These are phyloP conservation scores for Takifugu rubripes DNA, from an alignment of 2,797 vertebrate species.

Conservation along the genomic window DNA sequence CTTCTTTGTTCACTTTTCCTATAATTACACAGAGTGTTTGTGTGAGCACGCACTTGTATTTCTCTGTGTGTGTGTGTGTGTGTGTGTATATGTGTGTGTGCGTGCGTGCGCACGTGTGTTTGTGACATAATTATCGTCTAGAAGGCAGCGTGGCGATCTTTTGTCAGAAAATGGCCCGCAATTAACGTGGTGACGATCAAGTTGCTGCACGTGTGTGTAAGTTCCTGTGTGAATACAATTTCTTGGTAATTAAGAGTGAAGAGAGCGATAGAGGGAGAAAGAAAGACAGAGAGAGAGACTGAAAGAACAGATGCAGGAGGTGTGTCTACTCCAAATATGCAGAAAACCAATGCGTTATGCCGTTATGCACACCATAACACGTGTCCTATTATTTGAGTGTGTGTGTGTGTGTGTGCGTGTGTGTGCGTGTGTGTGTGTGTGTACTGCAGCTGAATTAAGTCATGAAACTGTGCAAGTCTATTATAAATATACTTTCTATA, in stretches of 20 bases:
- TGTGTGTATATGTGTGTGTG: conserved; percentile 10
- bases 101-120: conserved; percentile 8
- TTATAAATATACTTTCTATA: too few species aligned
- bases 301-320: conserved; percentile 50
- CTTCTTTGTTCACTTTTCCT: conserved; percentile 38
- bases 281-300: conserved; percentile 1
- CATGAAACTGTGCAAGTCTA: too few species aligned
- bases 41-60: conserved; percentile 9
- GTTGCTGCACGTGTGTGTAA: conserved; percentile 30
- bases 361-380: conserved; percentile 1
- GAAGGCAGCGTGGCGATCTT: conserved; percentile 38
- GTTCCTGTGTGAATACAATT: conserved; percentile 19
- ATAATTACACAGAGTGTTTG: conserved; percentile 47
- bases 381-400: conserved; percentile 28
- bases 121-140: conserved; percentile 41
- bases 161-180: conserved; percentile 40
- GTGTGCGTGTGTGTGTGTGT: not conserved
- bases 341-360: conserved; percentile 19
- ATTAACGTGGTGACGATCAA: conserved; percentile 41
- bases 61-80: conserved; percentile 10
- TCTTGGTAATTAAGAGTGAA: conserved; percentile 28
- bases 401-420: not conserved
- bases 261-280: not conserved
- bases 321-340: conserved; percentile 25
- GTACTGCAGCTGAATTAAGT: too few species aligned